Base-by-base conservation (phyloP, 64 coral and sea anemone species). In the Actinia equina region DNA sequence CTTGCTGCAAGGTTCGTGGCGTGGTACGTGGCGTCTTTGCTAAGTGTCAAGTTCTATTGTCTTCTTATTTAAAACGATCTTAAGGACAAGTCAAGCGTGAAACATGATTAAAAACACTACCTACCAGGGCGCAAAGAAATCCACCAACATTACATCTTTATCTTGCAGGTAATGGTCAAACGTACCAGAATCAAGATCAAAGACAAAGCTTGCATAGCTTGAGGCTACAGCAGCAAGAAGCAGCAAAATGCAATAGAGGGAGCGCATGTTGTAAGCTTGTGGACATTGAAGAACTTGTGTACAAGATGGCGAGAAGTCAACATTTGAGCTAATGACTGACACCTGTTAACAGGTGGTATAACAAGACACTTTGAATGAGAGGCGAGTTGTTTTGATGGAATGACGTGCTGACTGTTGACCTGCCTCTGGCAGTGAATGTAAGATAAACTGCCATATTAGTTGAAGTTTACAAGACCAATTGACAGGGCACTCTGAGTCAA, bases 91-190 rank as follows among this genome's bases (percentile, higher is more conserved):
- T 59, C 71, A 91, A 91, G 70, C 89, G 70, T 91, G 52, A 14
- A 91, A 52, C 27, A 8, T 26, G 12, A 26, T 51, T 44, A n/a
- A 65, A 43, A 44, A 69, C 20, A 14, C 16, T 12, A 93, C 94
- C 78, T 78, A 97, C 94, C 94, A 97, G 2, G 94, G 94, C 8
- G 94, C 85, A 86, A 83, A 97, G 62, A 97, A 97, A 18, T 97
- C 94, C 17, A 97, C 94, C 49, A 97, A 81, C 94, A 97, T 97
- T 2, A 97, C 56, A 77, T 97, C 91, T 59, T 97, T 97, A 43
- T 97, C 94, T 10, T 80, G 85, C 13, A 93, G 37, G 59, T 93
- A 88, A 3, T 86, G 46, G 6, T 89, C 94, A 25, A 97, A 97
- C 57, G 92, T 87, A 9, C 17, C 87, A 18, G 85, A 91, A 49